Evolutionary conservation across 2,113 vertebrate genomes (phyloP), one percentile per base, ranked within the genome.

Genomic region (Urocitellus parryii): DNA sequence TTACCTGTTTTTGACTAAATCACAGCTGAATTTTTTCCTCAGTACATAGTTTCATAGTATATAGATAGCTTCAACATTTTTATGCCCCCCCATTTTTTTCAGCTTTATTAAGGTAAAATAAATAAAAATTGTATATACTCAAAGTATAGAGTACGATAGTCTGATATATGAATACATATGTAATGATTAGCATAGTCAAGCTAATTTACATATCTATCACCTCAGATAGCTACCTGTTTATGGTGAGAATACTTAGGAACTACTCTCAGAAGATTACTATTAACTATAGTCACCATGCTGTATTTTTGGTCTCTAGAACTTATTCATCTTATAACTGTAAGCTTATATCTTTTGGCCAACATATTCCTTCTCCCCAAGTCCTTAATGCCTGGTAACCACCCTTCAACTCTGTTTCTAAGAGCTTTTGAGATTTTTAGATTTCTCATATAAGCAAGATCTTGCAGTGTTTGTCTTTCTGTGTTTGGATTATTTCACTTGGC

Each of bases 1-100:
- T 95, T 95, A 37, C 32, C 56, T 90, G 13, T 65, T 83, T 95
- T 53, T n/a, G 9, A 63, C 12, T 90, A 45, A 83, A 83, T 29
- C 34, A 7, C 42, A 3, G 9, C 39, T 22, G 16, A 88, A 37
- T 72, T 90, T 88, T 10, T 79, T 94, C 22, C 32, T 67, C 11
- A 94, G 16, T 67, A 61, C 9, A 25, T 53, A 76, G 32, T 72
- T 90, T 74, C 25, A 76, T 4, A 74, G 27, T 77, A 79, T 0
- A 5, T 39, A 42, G 53, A 37, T 1, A 74, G 39, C 68, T 82
- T 90, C 8, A 78, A 32, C 8, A 45, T 67, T 88, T 83, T 87
- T 73, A 68, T 37, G 16, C 2, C 3, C 14, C 2, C 1, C 1
- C 37, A 3, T 10, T 74, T 68, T 80, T 74, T 27, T 34, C 2